phyloP scores from a whole-genome alignment of 1,140 invertebrate genomes.

The Leguminivora glycinivorella region DNA sequence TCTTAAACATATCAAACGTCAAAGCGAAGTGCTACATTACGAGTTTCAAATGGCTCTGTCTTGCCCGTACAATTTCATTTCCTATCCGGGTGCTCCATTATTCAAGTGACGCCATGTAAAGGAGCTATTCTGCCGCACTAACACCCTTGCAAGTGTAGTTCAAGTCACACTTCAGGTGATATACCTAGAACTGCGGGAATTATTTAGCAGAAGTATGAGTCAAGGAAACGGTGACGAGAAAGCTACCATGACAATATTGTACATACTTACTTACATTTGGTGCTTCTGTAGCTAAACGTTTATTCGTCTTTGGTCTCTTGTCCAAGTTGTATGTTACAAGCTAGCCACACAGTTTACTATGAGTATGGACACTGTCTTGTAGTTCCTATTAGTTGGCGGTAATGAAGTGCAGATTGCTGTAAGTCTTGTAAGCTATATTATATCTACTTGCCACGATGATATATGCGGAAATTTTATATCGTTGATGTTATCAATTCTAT shows the following conservation, averaged over 20 bases:
- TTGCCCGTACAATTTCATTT: slow-evolving; percentile 39
- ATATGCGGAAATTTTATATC: neutral
- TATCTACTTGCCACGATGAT: neutral
- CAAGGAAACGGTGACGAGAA: neutral
- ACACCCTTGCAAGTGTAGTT: slow-evolving; percentile 5
- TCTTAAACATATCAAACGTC: neutral
- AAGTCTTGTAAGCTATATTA: no score
- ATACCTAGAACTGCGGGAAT: neutral
- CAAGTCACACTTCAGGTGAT: slow-evolving; percentile 29
- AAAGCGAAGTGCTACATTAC: slow-evolving; percentile 7
- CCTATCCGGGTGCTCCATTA: slow-evolving; percentile 34
- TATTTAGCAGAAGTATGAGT: neutral
- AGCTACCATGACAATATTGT: neutral
- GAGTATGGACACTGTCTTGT: no score
- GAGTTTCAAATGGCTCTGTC: slow-evolving; percentile 14
- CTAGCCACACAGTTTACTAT: no score
- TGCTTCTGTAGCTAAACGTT: no score
- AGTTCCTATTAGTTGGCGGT: no score
- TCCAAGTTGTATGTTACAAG: no score
- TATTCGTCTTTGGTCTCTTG: no score
- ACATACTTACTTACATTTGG: no score
- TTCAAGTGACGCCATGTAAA: slow-evolving; percentile 39
- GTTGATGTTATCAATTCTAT: neutral
- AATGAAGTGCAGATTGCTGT: no score
- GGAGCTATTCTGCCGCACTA: slow-evolving; percentile 32